These are phyloP conservation scores for Nymphalis urticae DNA, from an alignment of 2,888 invertebrate species.

Conservation along the genomic window DNA sequence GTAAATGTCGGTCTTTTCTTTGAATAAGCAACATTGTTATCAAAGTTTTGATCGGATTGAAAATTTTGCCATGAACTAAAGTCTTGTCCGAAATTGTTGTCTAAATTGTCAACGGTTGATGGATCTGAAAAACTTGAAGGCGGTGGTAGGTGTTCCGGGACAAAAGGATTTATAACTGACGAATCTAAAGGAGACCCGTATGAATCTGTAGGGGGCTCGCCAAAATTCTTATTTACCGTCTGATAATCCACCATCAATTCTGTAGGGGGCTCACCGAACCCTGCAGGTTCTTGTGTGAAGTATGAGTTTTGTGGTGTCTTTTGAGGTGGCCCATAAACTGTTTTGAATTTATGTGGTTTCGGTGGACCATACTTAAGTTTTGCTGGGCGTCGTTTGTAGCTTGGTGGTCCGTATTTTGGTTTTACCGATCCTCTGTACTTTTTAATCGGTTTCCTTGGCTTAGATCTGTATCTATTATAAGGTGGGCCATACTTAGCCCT, in stretches of 20 bases:
- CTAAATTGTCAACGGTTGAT: constrained; percentile 32
- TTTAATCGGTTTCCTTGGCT: constrained; percentile 52
- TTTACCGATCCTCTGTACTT: constrained; percentile 52
- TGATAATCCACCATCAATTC: constrained; percentile 44
- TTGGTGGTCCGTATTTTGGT: constrained; percentile 49
- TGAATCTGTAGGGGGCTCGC: constrained; percentile 61
- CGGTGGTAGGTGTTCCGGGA: constrained; percentile 41
- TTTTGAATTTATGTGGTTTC: constrained; percentile 45
- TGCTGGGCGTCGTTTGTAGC: constrained; percentile 46
- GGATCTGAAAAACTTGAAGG: constrained; percentile 43
- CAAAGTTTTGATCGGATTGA: constrained; percentile 44
- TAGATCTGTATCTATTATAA: constrained; percentile 50
- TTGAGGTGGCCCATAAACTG: constrained; percentile 49
- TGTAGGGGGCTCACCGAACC: constrained; percentile 68
- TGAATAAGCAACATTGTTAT: constrained; percentile 48
- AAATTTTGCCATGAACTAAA: constrained; percentile 47
- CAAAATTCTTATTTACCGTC: constrained; percentile 46
- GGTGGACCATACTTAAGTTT: constrained; percentile 50
- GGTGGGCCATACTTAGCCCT: constrained; percentile 52
- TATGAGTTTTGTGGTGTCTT: constrained; percentile 40
- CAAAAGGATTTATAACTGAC: constrained; percentile 22
- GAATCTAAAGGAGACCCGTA: constrained; percentile 53
- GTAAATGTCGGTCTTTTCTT: constrained; percentile 46
- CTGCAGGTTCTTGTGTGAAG: constrained; percentile 42
- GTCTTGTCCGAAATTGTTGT: constrained; percentile 40